Conservation (phyloP, 2,797 vertebrate species). For the Emys orbicularis region DNA sequence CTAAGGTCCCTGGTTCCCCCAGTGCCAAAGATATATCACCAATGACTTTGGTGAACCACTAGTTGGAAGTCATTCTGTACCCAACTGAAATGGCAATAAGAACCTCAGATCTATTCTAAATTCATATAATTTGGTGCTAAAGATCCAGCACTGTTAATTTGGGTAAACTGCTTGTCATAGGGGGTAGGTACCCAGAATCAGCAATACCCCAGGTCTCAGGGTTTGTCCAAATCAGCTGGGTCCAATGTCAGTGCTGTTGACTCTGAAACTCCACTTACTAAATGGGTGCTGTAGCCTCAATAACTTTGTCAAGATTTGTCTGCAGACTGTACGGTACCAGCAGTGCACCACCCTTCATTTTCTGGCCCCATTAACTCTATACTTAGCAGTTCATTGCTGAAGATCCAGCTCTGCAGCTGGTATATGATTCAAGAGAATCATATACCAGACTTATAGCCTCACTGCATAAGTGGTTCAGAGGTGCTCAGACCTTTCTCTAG, state of each 20-base stretch:
- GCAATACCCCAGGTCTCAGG: neutral
- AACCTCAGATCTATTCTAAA: neutral
- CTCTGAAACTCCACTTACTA: neutral
- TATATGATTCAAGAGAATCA: neutral
- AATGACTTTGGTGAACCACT: neutral
- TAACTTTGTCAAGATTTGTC: neutral
- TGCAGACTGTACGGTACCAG: neutral
- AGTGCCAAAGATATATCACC: neutral
- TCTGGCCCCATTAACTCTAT: neutral
- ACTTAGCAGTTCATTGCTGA: neutral
- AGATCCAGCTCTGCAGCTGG: neutral
- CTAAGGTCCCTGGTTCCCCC: neutral
- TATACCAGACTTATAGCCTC: too few species aligned
- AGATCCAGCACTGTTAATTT: neutral
- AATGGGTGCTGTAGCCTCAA: neutral
- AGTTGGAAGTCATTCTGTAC: neutral
- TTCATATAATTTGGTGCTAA: neutral
- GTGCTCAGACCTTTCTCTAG: neutral
- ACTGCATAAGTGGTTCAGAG: neutral
- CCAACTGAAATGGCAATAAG: neutral
- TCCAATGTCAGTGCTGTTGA: neutral
- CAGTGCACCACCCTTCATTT: neutral
- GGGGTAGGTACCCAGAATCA: neutral
- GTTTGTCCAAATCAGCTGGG: neutral
- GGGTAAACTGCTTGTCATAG: neutral